Conservation (phyloP, 2,888 invertebrate genomes). For the Platynereis dumerilii region DNA sequence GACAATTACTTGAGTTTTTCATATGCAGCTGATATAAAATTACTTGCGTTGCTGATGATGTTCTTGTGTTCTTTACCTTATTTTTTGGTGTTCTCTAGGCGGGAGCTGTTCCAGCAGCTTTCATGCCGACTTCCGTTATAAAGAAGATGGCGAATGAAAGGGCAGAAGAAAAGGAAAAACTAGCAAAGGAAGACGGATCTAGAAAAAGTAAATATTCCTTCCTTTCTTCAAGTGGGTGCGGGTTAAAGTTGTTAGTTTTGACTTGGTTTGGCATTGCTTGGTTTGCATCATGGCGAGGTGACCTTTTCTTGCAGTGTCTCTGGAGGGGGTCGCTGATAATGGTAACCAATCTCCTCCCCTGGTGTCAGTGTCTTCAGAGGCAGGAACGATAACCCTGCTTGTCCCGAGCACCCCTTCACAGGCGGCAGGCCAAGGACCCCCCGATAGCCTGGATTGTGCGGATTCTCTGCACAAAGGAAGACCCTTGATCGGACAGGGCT, state of each 20-base stretch:
- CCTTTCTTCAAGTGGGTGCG: too few species aligned
- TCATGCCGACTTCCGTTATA: conserved; percentile 92
- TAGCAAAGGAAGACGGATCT: background rate
- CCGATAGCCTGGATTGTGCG: background rate
- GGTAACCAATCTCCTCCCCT: background rate
- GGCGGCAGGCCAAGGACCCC: background rate
- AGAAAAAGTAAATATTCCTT: too few species aligned
- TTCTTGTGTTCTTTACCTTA: too few species aligned
- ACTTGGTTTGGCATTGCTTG: too few species aligned
- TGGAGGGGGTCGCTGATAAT: too few species aligned
- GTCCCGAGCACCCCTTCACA: background rate
- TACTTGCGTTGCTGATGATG: too few species aligned
- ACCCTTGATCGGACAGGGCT: conserved; percentile 1
- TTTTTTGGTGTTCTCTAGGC: too few species aligned
- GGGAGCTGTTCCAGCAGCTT: conserved; percentile 72
- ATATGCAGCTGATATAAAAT: too few species aligned
- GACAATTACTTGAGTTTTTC: too few species aligned
- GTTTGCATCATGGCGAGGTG: too few species aligned
- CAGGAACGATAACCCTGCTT: conserved; percentile 11
- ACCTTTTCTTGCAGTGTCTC: too few species aligned
- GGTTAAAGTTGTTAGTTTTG: too few species aligned
- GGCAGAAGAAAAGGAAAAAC: conserved; percentile 50
- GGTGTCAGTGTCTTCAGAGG: conserved; percentile 17
- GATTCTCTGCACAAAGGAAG: background rate
- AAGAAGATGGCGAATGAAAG: conserved; percentile 81